Percentiles rank a stretch among this genome's conserved stretches.
Evolutionary conservation across 2,797 vertebrate species (phyloP).

Genomic region (Helarctos malayanus): DNA sequence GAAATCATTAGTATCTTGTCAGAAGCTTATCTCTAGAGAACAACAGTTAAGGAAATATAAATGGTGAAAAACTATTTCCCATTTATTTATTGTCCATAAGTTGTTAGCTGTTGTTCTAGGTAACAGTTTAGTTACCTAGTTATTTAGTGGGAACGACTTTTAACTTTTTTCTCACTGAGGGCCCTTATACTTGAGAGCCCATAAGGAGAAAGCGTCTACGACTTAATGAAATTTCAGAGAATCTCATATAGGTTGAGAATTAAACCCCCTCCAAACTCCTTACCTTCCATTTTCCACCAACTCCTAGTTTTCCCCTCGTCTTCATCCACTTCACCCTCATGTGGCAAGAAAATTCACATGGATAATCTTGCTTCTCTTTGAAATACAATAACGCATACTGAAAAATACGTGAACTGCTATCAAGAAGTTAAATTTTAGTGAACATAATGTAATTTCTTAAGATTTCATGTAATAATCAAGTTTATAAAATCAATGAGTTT

Average conservation of each 20-base stretch:
- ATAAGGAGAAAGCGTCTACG: not conserved
- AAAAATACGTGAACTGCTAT: not conserved
- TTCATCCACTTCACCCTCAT: not conserved
- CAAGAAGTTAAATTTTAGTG: constrained; percentile 55
- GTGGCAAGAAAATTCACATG: not conserved
- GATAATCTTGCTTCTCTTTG: not conserved
- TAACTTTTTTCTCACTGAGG: not conserved
- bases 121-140: not conserved
- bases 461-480: not conserved
- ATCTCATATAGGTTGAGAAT: not conserved
- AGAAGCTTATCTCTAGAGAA: not conserved
- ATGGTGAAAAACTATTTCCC: not conserved
- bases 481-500: constrained; percentile 72
- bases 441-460: constrained; percentile 67
- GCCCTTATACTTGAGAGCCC: not conserved
- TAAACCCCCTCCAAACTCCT: not conserved
- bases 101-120: not conserved
- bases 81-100: not conserved
- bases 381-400: not conserved
- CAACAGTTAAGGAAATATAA: not conserved
- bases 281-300: not conserved
- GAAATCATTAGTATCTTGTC: not conserved
- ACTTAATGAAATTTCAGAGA: not conserved
- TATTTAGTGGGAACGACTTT: not conserved
- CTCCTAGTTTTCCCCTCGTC: accelerated